phyloP scores from a whole-genome alignment of 30 jellyfish, hydroid and myxozoan genomes.

The Cassiopea xamachana region DNA sequence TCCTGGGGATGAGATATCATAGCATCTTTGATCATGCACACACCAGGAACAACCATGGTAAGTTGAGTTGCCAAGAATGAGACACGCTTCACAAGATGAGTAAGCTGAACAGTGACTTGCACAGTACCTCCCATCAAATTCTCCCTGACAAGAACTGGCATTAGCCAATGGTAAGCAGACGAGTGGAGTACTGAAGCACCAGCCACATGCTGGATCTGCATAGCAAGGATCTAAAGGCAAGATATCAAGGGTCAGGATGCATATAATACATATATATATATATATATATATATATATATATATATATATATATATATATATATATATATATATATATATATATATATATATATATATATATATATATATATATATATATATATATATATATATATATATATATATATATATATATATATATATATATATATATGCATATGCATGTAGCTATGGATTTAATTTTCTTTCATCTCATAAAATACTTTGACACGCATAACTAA shows the following conservation, averaged over 20 bases:
- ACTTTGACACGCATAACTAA: no score
- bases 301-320: no score
- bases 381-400: no score
- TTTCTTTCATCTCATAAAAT: no score
- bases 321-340: no score
- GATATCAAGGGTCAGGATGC: not conserved
- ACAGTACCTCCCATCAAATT: conserved; percentile 38
- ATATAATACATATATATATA: no score
- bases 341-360: no score
- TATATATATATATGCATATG: no score
- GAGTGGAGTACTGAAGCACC: conserved; percentile 63
- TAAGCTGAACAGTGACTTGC: conserved; percentile 63
- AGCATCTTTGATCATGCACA: conserved; percentile 65
- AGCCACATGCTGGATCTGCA: conserved; percentile 86
- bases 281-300: no score
- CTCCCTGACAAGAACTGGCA: conserved; percentile 36
- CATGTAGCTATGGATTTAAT: no score
- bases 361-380: no score
- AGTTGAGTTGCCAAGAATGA: conserved; percentile 31
- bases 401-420: no score
- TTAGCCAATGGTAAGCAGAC: conserved; percentile 37
- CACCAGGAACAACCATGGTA: conserved; percentile 62
- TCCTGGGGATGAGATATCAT: conserved; percentile 37
- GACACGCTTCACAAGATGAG: conserved; percentile 77
- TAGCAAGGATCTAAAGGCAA: conserved; percentile 65